Conservation (phyloP, 2,797 vertebrate species). For the Falco peregrinus region DNA sequence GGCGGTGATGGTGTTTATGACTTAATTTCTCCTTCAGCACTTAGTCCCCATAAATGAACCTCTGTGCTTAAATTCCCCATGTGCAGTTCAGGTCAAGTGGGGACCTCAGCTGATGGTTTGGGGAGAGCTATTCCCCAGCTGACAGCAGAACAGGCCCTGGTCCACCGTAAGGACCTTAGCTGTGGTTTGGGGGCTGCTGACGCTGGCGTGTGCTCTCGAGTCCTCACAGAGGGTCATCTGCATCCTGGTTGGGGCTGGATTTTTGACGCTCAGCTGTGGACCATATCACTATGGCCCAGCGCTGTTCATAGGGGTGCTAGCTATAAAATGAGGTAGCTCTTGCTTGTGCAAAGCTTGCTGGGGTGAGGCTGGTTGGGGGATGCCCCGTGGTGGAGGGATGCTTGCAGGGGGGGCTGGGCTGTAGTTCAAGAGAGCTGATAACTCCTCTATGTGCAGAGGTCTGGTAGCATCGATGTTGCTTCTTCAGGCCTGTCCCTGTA, state of each 20-base stretch:
- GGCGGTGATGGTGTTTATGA: not conserved
- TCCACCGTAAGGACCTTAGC: not conserved
- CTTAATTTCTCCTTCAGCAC: not conserved
- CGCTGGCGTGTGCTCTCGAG: not conserved
- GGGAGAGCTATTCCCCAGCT: not conserved
- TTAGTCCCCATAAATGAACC: not conserved
- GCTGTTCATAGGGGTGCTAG: not conserved
- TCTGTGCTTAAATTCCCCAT: not conserved
- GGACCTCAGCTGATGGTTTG: not conserved
- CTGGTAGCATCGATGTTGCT: not conserved
- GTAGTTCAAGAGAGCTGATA: not conserved
- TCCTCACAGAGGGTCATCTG: not conserved
- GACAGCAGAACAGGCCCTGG: not conserved
- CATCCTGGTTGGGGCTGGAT: not conserved
- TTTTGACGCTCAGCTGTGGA: not conserved
- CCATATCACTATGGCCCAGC: too few species aligned
- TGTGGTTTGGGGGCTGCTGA: not conserved
- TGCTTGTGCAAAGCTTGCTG: not conserved
- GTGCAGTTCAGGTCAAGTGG: not conserved
- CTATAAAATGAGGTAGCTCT: not conserved
- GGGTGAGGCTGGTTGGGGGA: not conserved
- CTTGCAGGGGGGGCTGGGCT: not conserved
- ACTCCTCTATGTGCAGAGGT: not conserved
- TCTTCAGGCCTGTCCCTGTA: fast-evolving
- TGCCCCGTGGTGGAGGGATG: not conserved